A percentile compares a stretch with the other conserved stretches of the same genome.
Conservation (phyloP, 2,797 vertebrate genomes). For the Ara ararauna region DNA sequence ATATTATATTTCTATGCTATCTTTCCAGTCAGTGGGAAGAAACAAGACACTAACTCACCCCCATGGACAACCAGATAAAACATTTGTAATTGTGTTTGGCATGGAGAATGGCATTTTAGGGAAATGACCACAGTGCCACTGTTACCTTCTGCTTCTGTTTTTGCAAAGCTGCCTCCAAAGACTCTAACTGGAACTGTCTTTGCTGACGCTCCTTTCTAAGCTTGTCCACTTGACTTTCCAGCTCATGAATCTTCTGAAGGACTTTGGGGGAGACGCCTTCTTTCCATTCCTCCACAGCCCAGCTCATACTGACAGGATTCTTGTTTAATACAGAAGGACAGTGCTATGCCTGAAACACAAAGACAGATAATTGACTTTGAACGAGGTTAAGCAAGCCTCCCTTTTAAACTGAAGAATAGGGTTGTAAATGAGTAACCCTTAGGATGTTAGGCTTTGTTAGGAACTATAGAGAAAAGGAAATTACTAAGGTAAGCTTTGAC, state of each 20-base stretch:
- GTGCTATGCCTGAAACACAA: neutral
- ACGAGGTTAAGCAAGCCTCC: accelerated
- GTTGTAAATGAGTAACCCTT: no score
- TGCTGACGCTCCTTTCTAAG: constrained; percentile 90
- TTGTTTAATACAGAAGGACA: neutral
- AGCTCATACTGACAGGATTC: constrained; percentile 85
- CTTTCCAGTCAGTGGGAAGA: neutral
- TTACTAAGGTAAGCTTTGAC: no score
- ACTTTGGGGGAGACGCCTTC: constrained; percentile 89
- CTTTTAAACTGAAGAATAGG: neutral
- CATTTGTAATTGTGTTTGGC: neutral
- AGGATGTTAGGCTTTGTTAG: no score
- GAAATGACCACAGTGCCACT: accelerated
- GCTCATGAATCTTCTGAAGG: constrained; percentile 92
- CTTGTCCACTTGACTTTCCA: constrained; percentile 90
- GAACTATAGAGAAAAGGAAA: no score
- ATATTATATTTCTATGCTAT: neutral
- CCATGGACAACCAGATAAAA: neutral
- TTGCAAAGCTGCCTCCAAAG: constrained; percentile 88
- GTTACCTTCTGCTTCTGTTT: constrained; percentile 94
- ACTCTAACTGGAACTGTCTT: constrained; percentile 91
- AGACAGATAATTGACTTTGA: neutral
- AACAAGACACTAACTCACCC: neutral
- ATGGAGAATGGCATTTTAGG: neutral
- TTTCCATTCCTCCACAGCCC: constrained; percentile 95